These are phyloP conservation scores for Myotis lucifugus DNA, from an alignment of 2,113 vertebrate genomes.

Conservation along the genomic window DNA sequence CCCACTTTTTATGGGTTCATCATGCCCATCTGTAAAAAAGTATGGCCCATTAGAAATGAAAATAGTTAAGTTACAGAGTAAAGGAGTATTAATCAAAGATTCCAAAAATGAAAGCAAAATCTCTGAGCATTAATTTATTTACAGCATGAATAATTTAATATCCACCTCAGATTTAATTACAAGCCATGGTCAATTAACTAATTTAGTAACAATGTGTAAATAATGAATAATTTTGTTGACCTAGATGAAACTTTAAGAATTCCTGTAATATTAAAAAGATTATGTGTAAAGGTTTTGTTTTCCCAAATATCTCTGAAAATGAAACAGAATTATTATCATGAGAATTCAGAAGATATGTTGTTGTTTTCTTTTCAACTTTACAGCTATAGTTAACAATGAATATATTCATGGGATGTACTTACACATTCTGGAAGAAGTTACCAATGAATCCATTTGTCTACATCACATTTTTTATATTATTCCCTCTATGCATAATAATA, in stretches of 20 bases:
- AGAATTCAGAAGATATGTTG: neutral
- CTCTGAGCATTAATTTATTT: conserved; percentile 67
- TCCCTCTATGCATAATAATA: neutral
- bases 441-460: neutral
- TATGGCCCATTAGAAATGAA: conserved; percentile 34
- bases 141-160: conserved; percentile 70
- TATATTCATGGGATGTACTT: neutral
- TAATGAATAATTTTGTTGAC: conserved; percentile 68
- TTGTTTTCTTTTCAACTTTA: neutral
- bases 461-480: neutral
- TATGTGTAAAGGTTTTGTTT: neutral
- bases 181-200: conserved; percentile 68
- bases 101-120: conserved; percentile 62
- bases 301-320: conserved; percentile 6
- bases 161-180: conserved; percentile 65
- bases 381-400: neutral
- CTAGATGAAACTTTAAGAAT: conserved; percentile 36
- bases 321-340: neutral
- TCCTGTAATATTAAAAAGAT: conserved; percentile 42
- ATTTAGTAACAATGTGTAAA: conserved; percentile 73
- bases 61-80: conserved; percentile 14
- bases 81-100: conserved; percentile 52
- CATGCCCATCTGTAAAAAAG: conserved; percentile 4
- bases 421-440: neutral
- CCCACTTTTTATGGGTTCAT: conserved; percentile 39